Base-by-base conservation (phyloP, 2,888 invertebrate species). In the Gari tellinella region DNA sequence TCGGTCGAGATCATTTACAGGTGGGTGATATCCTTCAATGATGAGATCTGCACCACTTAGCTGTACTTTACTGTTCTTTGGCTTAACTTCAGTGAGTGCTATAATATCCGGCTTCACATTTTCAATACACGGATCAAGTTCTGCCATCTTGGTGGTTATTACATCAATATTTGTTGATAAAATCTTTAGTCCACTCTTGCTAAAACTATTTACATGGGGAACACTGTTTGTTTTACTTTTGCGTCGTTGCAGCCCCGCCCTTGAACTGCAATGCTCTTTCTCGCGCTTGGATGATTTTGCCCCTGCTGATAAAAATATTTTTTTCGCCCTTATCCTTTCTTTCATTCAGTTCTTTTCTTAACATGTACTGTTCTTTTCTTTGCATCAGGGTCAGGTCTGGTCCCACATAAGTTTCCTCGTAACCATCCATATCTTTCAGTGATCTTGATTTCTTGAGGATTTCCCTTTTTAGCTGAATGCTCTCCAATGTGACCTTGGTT, bases 11-110 rank as follows among this genome's bases (percentile, higher is more conserved):
- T 49, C 19, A 23, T 49, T 19, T 19, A 49, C 25, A 19, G 49
- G 49, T 49, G 49, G 49, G 19, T 49, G 49, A 49, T 49, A 49
- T 23, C 49, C 25, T 49, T 49, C 49, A 4, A 49, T 49, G 49
- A 23, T 23, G 14, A 49, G 25, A 4, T 49, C 49, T 15, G 8
- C 19, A 19, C 19, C 45, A 17, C 19, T n/a, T 19, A 43, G 45
- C n/a, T n/a, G 45, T 19, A 43, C 45, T 43, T 43, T 49, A 5
- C 49, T 17, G 25, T 49, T 49, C 21, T 7, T 49, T 23, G 49
- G 49, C 19, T 49, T 49, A 15, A 15, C 15, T 23, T 49, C 49
- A 17, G 49, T 49, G 14, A 49, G 15, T 23, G 49, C 49, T 21
- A 49, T 23, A 23, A 49, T 23, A 15, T 49, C 49, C 15, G 49